phyloP scores from a whole-genome alignment of 1,140 invertebrate genomes.

The Chionoecetes opilio region DNA sequence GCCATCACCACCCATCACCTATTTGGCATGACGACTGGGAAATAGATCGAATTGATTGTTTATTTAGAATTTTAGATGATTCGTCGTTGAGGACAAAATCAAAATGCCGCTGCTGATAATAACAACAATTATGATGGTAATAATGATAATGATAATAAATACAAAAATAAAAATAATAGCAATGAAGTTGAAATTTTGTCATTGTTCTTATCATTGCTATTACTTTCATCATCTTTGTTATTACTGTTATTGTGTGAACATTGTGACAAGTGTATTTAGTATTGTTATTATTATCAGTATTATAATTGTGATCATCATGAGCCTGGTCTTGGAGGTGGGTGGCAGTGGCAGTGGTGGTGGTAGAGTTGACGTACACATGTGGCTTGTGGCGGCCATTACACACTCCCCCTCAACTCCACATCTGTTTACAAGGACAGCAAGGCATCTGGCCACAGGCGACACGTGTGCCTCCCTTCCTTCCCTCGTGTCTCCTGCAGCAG shows the following conservation, averaged over 20 bases:
- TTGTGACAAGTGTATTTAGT: neutral
- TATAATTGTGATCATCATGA: neutral
- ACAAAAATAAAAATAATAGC: no score
- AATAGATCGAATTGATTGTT: no score
- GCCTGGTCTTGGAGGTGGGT: neutral
- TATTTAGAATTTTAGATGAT: no score
- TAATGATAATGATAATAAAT: no score
- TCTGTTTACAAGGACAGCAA: slow-evolving; percentile 28
- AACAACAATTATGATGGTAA: neutral
- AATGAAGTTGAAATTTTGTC: no score
- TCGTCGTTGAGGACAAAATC: no score
- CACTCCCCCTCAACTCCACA: neutral
- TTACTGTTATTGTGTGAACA: neutral
- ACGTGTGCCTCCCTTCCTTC: neutral
- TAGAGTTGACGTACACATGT: neutral
- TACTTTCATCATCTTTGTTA: neutral
- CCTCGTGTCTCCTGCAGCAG: neutral
- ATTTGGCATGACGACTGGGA: no score
- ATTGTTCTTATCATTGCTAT: no score
- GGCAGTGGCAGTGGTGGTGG: neutral
- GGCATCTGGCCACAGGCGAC: slow-evolving; percentile 12
- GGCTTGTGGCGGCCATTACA: slow-evolving; percentile 2
- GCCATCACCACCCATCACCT: no score
- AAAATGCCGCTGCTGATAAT: neutral
- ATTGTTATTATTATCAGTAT: neutral